A percentile compares a stretch with the other conserved stretches of the same genome.
These are phyloP conservation scores for Macroramphosus scolopax DNA, from an alignment of 2,797 vertebrate genomes.

Conservation along the genomic window DNA sequence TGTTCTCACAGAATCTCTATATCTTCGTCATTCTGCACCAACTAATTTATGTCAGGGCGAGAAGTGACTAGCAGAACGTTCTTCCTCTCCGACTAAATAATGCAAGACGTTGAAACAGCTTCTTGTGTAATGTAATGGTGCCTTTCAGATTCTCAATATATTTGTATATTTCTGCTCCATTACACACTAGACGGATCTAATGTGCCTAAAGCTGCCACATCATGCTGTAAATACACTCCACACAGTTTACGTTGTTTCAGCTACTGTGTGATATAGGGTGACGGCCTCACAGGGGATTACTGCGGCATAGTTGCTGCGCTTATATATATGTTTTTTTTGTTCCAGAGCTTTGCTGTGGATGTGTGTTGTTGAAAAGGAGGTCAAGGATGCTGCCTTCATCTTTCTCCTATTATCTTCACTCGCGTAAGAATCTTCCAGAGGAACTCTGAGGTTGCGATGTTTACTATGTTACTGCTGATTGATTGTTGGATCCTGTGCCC, in stretches of 20 bases:
- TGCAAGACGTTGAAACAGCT: slow-evolving; percentile 20
- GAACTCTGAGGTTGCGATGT: too few relatives aligned
- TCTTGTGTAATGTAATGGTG: not conserved
- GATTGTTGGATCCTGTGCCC: too few relatives aligned
- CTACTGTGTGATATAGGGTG: not conserved
- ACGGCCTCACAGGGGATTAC: too few relatives aligned
- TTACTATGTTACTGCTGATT: too few relatives aligned
- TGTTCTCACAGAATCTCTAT: not conserved
- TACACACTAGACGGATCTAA: not conserved
- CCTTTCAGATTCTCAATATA: not conserved
- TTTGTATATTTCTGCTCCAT: not conserved
- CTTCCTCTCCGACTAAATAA: slow-evolving; percentile 18
- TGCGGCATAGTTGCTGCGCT: too few relatives aligned
- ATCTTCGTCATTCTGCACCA: not conserved
- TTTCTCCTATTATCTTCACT: too few relatives aligned
- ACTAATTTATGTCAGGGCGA: slow-evolving; percentile 11
- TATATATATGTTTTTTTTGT: too few relatives aligned
- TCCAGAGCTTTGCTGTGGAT: too few relatives aligned
- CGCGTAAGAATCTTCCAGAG: too few relatives aligned
- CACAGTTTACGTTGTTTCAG: not conserved
- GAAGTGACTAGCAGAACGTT: not conserved
- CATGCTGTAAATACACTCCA: not conserved
- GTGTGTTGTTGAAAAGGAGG: too few relatives aligned
- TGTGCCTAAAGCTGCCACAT: not conserved
- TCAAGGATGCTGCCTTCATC: too few relatives aligned